Conservation (phyloP, 2,113 vertebrate species). For the Nycticorax nycticorax region DNA sequence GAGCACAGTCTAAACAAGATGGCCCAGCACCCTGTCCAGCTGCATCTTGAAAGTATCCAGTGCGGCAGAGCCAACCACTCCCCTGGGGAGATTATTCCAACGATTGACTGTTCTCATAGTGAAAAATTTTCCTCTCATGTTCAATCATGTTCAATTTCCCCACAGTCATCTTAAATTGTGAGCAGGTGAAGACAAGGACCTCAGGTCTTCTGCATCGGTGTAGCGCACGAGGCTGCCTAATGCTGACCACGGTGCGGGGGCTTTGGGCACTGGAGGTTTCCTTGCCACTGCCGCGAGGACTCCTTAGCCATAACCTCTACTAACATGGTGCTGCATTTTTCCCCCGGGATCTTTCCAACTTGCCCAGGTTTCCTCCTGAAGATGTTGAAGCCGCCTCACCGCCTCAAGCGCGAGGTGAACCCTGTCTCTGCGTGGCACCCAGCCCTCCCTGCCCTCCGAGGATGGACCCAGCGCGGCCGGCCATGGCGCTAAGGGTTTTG, state of each 20-base stretch:
- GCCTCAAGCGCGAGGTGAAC: accelerated
- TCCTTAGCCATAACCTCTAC: not conserved
- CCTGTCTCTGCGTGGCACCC: accelerated
- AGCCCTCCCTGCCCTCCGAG: not conserved
- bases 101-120: no score
- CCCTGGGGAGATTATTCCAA: no score
- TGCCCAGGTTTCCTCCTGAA: not conserved
- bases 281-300: accelerated
- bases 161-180: not conserved
- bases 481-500: accelerated
- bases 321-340: not conserved
- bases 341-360: not conserved
- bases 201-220: accelerated
- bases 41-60: no score
- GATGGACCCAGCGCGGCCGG: accelerated
- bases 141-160: not conserved
- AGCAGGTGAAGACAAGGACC: not conserved
- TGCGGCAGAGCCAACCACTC: no score
- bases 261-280: not conserved
- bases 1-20: no score
- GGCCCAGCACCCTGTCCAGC: no score
- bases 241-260: not conserved
- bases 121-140: no score
- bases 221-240: accelerated
- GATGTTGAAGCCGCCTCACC: accelerated